These are phyloP conservation scores for Apocrypta bakeri DNA, from an alignment of 1,140 invertebrate species.

Conservation along the genomic window DNA sequence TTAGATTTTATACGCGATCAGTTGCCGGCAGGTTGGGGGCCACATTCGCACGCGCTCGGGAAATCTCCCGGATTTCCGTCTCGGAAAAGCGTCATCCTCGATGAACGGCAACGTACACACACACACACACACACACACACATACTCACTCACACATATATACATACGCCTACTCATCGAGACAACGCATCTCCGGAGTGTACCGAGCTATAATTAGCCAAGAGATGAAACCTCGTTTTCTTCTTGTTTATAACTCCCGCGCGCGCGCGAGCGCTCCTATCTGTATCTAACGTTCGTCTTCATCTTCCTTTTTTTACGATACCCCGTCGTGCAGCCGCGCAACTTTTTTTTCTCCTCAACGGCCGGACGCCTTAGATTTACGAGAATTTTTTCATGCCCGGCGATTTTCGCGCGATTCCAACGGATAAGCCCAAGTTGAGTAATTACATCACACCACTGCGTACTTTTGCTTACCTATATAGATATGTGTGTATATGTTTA, in stretches of 20 bases:
- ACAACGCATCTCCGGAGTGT: neutral
- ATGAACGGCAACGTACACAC: slow-evolving; percentile 39
- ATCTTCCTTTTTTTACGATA: neutral
- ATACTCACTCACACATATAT: neutral
- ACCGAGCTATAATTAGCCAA: neutral
- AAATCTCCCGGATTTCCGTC: slow-evolving; percentile 43
- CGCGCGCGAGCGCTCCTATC: no score
- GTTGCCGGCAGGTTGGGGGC: no score
- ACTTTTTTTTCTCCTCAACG: neutral
- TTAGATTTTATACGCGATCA: slow-evolving; percentile 40
- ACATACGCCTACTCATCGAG: neutral
- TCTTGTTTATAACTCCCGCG: neutral
- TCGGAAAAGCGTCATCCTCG: slow-evolving; percentile 47
- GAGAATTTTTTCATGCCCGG: slow-evolving; percentile 9
- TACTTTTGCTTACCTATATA: neutral
- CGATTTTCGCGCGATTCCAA: slow-evolving; percentile 7
- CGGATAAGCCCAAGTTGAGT: slow-evolving; percentile 4
- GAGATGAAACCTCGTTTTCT: neutral
- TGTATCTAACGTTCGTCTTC: neutral
- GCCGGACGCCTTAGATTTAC: neutral
- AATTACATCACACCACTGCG: neutral
- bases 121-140: neutral
- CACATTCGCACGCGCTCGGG: slow-evolving; percentile 34
- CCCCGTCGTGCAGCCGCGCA: neutral
- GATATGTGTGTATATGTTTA: neutral